phyloP scores from a whole-genome alignment of 2,113 vertebrate species.

The Monopterus albus region DNA sequence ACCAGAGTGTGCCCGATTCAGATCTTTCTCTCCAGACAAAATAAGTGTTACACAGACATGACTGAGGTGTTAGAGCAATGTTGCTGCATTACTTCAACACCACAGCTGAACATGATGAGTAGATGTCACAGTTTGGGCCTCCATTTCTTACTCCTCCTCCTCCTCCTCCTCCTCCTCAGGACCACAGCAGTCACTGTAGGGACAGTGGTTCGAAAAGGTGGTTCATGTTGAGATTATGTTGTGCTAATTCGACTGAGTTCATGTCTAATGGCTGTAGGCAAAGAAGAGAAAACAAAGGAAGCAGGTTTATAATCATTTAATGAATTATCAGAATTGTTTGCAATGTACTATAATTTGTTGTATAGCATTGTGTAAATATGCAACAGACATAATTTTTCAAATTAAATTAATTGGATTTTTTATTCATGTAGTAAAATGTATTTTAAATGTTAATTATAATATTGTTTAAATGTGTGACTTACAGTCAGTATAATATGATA shows the following conservation, averaged over 20 bases:
- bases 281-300: conserved; percentile 28
- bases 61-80: conserved; percentile 62
- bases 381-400: too few species aligned
- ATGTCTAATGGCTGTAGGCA: conserved; percentile 93
- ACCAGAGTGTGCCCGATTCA: conserved; percentile 70
- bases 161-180: conserved; percentile 60
- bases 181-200: conserved; percentile 72
- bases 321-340: too few species aligned
- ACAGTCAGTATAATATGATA: too few species aligned
- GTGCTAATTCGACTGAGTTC: conserved; percentile 98
- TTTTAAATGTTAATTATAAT: too few species aligned
- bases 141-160: conserved; percentile 47
- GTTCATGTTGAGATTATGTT: conserved; percentile 84
- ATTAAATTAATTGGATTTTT: too few species aligned
- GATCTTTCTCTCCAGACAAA: conserved; percentile 49
- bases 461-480: too few species aligned
- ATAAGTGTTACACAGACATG: conserved; percentile 64
- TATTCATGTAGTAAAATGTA: too few species aligned
- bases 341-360: too few species aligned
- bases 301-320: background rate
- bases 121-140: conserved; percentile 76
- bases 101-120: conserved; percentile 65
- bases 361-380: too few species aligned
- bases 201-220: conserved; percentile 62
- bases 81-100: conserved; percentile 65